These are phyloP conservation scores for Deroplatys truncata DNA, from an alignment of 2,888 invertebrate species.

Conservation along the genomic window DNA sequence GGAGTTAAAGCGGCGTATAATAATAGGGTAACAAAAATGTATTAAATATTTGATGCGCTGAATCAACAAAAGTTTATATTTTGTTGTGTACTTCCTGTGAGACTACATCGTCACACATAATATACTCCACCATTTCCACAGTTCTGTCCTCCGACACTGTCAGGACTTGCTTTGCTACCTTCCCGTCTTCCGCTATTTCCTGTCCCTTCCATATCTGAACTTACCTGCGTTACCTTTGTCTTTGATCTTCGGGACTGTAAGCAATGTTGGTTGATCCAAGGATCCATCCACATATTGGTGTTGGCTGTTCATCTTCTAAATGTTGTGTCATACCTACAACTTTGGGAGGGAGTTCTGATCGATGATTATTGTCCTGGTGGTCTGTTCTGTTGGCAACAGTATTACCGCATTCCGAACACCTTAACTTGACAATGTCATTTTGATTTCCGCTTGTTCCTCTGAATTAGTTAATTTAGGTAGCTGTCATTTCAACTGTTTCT, in stretches of 20 bases:
- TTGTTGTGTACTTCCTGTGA: not conserved
- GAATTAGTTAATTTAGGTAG: conserved; percentile 32
- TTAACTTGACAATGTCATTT: not conserved
- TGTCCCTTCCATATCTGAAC: conserved; percentile 32
- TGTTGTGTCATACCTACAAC: conserved; percentile 15
- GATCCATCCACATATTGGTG: conserved; percentile 24
- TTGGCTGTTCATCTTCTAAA: not conserved
- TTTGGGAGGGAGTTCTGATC: conserved; percentile 11
- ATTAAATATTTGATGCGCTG: no score
- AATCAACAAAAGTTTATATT: not conserved
- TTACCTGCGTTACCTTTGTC: conserved; percentile 30
- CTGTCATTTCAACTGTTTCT: conserved; percentile 35
- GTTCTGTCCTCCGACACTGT: conserved; percentile 42
- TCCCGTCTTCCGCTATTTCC: conserved; percentile 18
- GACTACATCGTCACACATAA: conserved; percentile 27
- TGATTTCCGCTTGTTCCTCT: not conserved
- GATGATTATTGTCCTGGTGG: not conserved
- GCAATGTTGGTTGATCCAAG: conserved; percentile 1
- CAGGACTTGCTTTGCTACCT: conserved; percentile 38
- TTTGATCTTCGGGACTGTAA: conserved; percentile 24
- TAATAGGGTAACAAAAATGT: no score
- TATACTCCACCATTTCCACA: conserved; percentile 41
- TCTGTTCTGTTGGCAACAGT: not conserved
- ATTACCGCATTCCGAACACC: not conserved
- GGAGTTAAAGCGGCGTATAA: no score